Percentiles rank a stretch among this genome's conserved stretches.
Conservation (phyloP, 2,888 invertebrate genomes). For the Meteorus colon region DNA sequence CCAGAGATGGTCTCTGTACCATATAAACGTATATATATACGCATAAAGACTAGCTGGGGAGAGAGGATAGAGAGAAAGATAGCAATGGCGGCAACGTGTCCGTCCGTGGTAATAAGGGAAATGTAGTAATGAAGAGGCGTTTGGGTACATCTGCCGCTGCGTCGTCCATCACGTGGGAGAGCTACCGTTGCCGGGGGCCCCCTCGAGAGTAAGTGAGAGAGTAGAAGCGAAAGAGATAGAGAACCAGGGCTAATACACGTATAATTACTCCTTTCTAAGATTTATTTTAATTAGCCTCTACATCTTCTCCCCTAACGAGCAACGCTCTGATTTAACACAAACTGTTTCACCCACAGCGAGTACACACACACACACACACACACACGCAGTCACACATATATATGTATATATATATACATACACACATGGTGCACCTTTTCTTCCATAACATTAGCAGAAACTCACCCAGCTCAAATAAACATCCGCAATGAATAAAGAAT, state of each 20-base stretch:
- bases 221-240: not conserved
- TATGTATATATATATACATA: not conserved
- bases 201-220: not conserved
- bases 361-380: conserved; percentile 18
- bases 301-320: conserved; percentile 72
- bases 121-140: conserved; percentile 73
- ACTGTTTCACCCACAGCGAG: conserved; percentile 53
- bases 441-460: not conserved
- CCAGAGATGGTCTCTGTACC: conserved; percentile 37
- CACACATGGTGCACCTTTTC: not conserved
- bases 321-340: conserved; percentile 60
- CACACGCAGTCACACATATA: not conserved
- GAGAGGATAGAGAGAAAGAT: conserved; percentile 43
- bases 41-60: not conserved
- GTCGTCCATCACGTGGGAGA: conserved; percentile 69
- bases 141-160: conserved; percentile 73
- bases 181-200: conserved; percentile 53
- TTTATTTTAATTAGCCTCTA: conserved; percentile 73
- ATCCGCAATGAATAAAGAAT: conserved; percentile 6
- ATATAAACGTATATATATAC: not conserved
- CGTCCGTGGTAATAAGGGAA: conserved; percentile 69
- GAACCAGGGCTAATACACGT: conserved; percentile 72
- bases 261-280: conserved; percentile 74
- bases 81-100: conserved; percentile 60
- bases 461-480: conserved; percentile 11